Base-by-base conservation (phyloP, 2,888 invertebrate genomes). In the Cryptus viduatorius region DNA sequence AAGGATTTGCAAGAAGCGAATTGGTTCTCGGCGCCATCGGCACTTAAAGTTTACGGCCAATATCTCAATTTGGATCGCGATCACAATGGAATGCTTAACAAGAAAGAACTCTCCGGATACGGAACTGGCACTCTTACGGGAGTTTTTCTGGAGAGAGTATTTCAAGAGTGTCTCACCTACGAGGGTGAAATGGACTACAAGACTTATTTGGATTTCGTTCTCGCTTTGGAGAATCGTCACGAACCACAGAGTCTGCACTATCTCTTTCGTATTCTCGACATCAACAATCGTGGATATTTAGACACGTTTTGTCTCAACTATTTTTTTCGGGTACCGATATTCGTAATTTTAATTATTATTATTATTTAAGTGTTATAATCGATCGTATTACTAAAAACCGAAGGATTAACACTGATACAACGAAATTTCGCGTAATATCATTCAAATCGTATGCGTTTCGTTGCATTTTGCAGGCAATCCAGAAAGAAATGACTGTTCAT, bases 171-270 rank as follows among this genome's bases (percentile, higher is more conserved):
- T 90, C 95, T 98, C 3, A 99, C 99, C 0, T 99, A 98, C 93
- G 98, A 98, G 89, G 98, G 97, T 0, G 98, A 98, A 94, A 98
- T 98, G 97, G 99, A 99, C 94, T 99, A 99, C 94, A 99, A 99
- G 94, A 98, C 98, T 0, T 99, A 98, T 93, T 94, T 99, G 31
- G 98, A 99, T 93, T 96, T 99, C 93, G 98, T 98, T 0, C 95
- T 99, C 46, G 99, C 99, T 0, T 94, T 99, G 86, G 98, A 99
- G 94, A 98, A 99, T 94, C 95, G 98, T 24, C 96, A 96, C 85
- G 98, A 99, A 92, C 98, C 98, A 0, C 98, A 98, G 88, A 97
- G 98, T 0, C 94, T 99, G 31, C 97, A 98, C 46, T 99, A 98
- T 92, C 94, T 99, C 73, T 99, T 99, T 94, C 95, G 97, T 46